Conservation (phyloP, 1,140 invertebrate genomes). For the Choristoneura fumiferana region DNA sequence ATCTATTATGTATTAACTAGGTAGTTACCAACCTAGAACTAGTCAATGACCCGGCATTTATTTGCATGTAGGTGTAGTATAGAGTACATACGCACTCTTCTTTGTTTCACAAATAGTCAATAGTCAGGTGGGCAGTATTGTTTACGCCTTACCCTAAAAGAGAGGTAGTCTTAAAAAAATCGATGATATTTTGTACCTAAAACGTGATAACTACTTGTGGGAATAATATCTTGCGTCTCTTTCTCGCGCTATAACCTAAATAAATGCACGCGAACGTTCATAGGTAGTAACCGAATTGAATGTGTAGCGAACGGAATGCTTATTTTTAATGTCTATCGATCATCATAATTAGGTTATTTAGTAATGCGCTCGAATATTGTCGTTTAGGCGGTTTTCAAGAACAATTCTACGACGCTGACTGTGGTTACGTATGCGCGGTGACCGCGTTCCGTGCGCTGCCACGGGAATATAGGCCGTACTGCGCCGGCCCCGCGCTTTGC, state of each 20-base stretch:
- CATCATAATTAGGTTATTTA: background rate
- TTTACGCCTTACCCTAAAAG: background rate
- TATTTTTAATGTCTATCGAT: background rate
- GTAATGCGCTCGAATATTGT: slow-evolving; percentile 20
- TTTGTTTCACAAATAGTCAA: slow-evolving; percentile 47
- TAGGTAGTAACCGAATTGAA: slow-evolving; percentile 20
- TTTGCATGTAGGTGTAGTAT: slow-evolving; percentile 60
- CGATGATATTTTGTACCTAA: slow-evolving; percentile 4
- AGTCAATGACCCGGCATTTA: slow-evolving; percentile 70
- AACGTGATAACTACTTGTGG: slow-evolving; percentile 8
- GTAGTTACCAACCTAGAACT: slow-evolving; percentile 35
- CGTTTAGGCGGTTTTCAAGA: slow-evolving; percentile 41
- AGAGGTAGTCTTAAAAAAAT: background rate
- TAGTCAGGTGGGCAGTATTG: background rate
- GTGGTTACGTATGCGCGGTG: slow-evolving; percentile 48
- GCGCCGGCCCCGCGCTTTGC: slow-evolving; percentile 44
- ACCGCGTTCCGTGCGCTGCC: slow-evolving; percentile 55
- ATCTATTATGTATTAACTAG: slow-evolving; percentile 40
- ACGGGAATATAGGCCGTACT: slow-evolving; percentile 61
- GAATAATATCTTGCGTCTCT: slow-evolving; percentile 35
- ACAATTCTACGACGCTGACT: slow-evolving; percentile 37
- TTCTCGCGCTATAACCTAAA: slow-evolving; percentile 48
- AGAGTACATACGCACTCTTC: slow-evolving; percentile 42
- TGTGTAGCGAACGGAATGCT: background rate
- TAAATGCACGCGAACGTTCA: slow-evolving; percentile 39